These are phyloP conservation scores for Cossypha heuglini DNA, from an alignment of 2,797 vertebrate species.

Conservation along the genomic window DNA sequence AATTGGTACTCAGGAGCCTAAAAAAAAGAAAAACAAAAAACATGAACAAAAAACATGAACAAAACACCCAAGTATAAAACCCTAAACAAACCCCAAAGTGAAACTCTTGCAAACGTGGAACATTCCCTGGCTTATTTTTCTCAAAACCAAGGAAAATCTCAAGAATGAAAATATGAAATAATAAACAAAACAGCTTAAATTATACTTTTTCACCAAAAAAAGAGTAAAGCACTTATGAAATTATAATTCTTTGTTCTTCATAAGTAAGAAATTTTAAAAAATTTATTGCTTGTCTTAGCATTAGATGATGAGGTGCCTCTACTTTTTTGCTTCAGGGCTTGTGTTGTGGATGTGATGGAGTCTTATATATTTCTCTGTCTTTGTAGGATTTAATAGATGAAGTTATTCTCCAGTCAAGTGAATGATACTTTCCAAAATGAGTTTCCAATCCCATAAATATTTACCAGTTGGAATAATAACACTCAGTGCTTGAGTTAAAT, in stretches of 20 bases:
- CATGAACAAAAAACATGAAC: no score
- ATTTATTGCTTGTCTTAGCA: fast-evolving
- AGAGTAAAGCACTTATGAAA: not conserved
- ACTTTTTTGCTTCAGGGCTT: not conserved
- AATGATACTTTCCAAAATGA: not conserved
- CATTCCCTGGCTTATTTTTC: not conserved
- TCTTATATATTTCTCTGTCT: not conserved
- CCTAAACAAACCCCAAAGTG: not conserved
- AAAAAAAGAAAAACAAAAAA: not conserved
- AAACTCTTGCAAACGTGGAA: not conserved
- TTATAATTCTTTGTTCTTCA: not conserved
- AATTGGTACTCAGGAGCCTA: not conserved
- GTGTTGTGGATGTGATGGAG: not conserved
- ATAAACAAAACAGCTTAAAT: not conserved
- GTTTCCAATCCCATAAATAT: not conserved
- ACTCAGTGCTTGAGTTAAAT: not conserved
- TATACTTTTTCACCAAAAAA: not conserved
- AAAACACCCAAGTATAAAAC: no score
- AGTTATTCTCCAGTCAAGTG: not conserved
- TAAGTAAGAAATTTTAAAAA: not conserved
- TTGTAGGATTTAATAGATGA: not conserved
- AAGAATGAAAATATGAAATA: not conserved
- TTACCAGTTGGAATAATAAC: not conserved
- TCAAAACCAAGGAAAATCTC: not conserved
- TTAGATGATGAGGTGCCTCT: not conserved